Evolutionary conservation across 2,113 vertebrate species (phyloP).

Genomic region (Felis chaus): DNA sequence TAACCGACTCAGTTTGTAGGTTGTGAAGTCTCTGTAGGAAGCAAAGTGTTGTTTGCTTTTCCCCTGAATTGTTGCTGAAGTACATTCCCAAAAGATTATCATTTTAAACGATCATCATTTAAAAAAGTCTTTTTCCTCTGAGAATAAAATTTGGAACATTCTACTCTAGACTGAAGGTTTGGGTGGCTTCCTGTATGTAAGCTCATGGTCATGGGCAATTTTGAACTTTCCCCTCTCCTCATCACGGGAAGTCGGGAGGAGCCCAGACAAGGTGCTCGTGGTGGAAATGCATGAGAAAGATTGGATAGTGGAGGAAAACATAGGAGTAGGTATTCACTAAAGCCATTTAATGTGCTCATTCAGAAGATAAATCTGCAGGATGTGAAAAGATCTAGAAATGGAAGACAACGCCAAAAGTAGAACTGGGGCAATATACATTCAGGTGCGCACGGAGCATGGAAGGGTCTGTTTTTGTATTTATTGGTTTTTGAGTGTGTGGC

Average conservation of each 20-base stretch:
- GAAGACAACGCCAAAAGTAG: neutral
- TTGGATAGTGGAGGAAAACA: neutral
- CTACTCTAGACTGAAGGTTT: neutral
- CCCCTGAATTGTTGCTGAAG: neutral
- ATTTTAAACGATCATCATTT: slow-evolving; percentile 15
- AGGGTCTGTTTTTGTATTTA: neutral
- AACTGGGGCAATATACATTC: neutral
- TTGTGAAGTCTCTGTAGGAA: neutral
- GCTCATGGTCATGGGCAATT: neutral
- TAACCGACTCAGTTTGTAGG: neutral
- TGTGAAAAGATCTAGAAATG: neutral
- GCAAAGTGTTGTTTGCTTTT: neutral
- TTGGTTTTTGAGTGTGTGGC: neutral
- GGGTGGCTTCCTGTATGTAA: neutral
- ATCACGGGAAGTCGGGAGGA: neutral
- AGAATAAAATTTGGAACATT: neutral
- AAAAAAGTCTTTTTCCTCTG: neutral
- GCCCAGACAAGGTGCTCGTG: neutral
- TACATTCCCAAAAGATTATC: neutral
- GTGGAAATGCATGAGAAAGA: neutral
- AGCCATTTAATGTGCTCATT: neutral
- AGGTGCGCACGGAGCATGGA: neutral
- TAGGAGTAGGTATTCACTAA: neutral
- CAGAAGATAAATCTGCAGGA: neutral
- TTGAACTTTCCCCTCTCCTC: neutral